Percentiles rank a stretch among this genome's conserved stretches.
These are phyloP conservation scores for Malurus elegans DNA, from an alignment of 2,113 vertebrate genomes.

Conservation along the genomic window DNA sequence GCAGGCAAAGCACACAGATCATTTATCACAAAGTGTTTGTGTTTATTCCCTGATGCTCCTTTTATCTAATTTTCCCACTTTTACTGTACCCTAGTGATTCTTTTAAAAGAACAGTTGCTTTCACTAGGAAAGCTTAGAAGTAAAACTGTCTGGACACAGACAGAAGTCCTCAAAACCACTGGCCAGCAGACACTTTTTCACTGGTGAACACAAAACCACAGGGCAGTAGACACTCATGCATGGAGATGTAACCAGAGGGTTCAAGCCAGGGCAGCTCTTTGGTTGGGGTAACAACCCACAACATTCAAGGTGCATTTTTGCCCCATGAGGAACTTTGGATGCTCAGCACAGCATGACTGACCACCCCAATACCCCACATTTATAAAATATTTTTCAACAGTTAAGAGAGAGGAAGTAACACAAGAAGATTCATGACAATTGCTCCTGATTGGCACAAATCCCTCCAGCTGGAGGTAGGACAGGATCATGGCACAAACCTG, in stretches of 20 bases:
- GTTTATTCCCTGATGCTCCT: neutral
- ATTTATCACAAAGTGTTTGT: neutral
- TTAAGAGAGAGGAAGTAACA: neutral
- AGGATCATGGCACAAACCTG: neutral
- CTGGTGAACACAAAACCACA: neutral
- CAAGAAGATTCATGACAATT: neutral
- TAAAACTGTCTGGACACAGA: neutral
- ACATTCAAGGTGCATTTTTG: neutral
- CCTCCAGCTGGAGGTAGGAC: neutral
- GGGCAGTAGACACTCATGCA: neutral
- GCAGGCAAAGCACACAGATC: neutral
- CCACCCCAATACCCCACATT: fast-evolving
- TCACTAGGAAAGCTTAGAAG: neutral
- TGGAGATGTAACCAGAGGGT: neutral
- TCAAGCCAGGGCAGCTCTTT: neutral
- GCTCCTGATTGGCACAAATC: neutral
- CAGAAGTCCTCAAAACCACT: neutral
- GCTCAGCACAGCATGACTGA: neutral
- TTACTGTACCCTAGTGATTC: neutral
- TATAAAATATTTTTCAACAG: neutral
- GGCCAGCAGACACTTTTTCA: neutral
- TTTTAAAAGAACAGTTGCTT: neutral
- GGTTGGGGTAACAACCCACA: neutral
- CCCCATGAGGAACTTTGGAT: neutral
- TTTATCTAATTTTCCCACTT: neutral